Evolutionary conservation across 2,888 invertebrate species (phyloP), one percentile per base, ranked within the genome.

Genomic region (Cylloceria caligata): DNA sequence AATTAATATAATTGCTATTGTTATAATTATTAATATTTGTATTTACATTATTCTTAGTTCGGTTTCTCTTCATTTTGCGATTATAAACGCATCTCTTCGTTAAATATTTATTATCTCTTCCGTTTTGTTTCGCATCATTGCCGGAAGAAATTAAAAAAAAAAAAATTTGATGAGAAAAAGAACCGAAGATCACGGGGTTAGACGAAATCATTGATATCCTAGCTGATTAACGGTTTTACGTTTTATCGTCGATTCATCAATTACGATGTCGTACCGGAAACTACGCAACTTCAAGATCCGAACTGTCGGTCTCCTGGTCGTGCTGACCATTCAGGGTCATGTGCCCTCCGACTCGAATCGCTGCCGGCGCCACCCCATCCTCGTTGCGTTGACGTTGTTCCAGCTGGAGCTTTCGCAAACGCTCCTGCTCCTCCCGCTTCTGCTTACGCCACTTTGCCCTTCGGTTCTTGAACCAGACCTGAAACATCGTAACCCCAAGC

Each of bases 401-500:
- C 92, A 97, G 96, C 91, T 97, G 97, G 83, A 97, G 92, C 93
- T 97, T 97, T 80, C 97, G 95, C 87, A 97, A 93, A 80, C 97
- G 94, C 93, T 97, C 96, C 93, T 97, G 96, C 92, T 97, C 96
- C 92, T 96, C 98, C 1, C 98, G 95, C 92, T 98, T 98, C 92
- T 98, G 98, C 91, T 98, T 98, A 87, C 98, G 95, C 98, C 98
- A 98, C 94, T 98, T 99, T 87, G 98, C 98, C 47, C 98, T 95
- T 21, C 98, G 95, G 93, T 98, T 98, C 93, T 98, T 98, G 93
- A 98, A 98, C 98, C 98, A 98, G 11, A 98, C 98, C 98, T 98
- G 94, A 13, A 83, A 83, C 79, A 83, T 45, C 69, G 39, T 36
- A 13, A 47, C 7, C 16, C 73, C 42, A 60, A 52, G 55, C 45